Conservation (phyloP, 2,113 vertebrate genomes). For the Chaetorhynchus papuensis region DNA sequence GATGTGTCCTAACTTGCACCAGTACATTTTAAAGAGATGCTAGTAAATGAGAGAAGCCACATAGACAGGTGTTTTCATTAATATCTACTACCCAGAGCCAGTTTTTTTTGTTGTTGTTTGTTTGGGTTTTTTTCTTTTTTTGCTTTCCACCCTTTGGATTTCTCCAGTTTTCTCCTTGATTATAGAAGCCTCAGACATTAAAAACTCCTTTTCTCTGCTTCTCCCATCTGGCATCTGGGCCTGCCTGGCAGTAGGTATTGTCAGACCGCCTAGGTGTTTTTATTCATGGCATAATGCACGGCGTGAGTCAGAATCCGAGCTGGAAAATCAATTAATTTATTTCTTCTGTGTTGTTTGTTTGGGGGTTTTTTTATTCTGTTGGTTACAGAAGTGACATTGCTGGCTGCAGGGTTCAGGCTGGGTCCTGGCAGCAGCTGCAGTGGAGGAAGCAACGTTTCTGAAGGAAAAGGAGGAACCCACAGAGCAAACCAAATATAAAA, state of each 20-base stretch:
- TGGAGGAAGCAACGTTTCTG: background rate
- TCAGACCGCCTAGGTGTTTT: background rate
- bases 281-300: background rate
- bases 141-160: background rate
- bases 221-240: background rate
- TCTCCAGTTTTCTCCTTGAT: background rate
- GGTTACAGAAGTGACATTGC: background rate
- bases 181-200: background rate
- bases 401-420: background rate
- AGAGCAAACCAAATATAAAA: background rate
- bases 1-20: background rate
- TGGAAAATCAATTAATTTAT: background rate
- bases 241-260: background rate
- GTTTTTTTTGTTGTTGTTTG: no score
- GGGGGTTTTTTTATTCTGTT: background rate
- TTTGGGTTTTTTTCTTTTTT: background rate
- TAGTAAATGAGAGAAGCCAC: background rate
- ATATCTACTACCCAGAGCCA: background rate
- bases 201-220: background rate
- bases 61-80: background rate
- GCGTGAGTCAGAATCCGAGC: background rate
- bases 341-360: background rate
- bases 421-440: background rate
- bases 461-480: background rate
- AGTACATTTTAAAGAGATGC: background rate